Evolutionary conservation across 2,888 invertebrate species (phyloP).

Genomic region (Blera fallax): DNA sequence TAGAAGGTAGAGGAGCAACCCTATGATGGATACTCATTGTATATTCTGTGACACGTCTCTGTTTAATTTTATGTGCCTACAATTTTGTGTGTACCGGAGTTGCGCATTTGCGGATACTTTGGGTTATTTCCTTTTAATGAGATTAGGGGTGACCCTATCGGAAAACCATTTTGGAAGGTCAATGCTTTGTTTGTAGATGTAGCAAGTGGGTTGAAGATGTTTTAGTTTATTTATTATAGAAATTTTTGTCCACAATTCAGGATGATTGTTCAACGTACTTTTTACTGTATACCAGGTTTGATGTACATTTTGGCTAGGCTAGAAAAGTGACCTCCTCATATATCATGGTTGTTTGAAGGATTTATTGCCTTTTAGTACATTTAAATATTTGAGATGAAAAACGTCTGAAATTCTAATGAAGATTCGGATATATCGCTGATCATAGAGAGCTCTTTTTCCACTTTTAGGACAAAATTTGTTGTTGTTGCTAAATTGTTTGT

Average conservation of each 20-base stretch:
- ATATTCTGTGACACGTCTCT: slow-evolving; percentile 65
- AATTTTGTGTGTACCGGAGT: slow-evolving; percentile 31
- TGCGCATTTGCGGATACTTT: slow-evolving; percentile 44
- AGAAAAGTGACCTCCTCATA: too few species aligned
- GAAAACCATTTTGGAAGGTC: slow-evolving; percentile 10
- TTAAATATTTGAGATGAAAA: too few species aligned
- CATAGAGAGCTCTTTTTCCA: too few species aligned
- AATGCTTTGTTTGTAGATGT: slow-evolving; percentile 1
- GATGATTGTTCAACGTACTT: neutral
- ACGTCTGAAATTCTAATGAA: too few species aligned
- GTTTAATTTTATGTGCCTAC: slow-evolving; percentile 60
- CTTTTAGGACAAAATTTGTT: too few species aligned
- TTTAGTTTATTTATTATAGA: neutral
- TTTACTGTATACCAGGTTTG: too few species aligned
- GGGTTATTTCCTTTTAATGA: slow-evolving; percentile 47
- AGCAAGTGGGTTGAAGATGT: neutral
- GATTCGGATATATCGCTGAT: too few species aligned
- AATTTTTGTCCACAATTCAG: neutral
- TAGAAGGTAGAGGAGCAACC: slow-evolving; percentile 29
- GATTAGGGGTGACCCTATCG: slow-evolving; percentile 23
- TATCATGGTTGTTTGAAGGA: too few species aligned
- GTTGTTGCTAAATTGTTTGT: too few species aligned
- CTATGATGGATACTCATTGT: slow-evolving; percentile 65
- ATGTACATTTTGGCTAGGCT: too few species aligned
- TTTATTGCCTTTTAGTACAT: too few species aligned